Evolutionary conservation across 2,797 vertebrate species (phyloP), one percentile per base, ranked within the genome.

Genomic region (Sparus aurata): DNA sequence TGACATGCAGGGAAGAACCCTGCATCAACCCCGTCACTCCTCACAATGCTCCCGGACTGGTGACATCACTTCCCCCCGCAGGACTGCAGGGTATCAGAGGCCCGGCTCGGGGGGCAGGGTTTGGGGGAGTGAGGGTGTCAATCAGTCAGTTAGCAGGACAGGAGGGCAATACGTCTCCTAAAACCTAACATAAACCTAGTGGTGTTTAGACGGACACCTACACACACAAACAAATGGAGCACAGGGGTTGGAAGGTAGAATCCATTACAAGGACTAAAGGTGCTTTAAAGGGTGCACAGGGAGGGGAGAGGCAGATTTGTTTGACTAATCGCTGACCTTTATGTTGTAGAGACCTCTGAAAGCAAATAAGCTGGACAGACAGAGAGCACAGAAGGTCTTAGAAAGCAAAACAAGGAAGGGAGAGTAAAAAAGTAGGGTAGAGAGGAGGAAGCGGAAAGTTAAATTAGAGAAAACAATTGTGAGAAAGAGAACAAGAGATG

Each of bases 11-110:
- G 52, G 55, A 85, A 68, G 23, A 62, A 71, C 20, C 45, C 38
- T 1, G 70, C 84, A 87, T 87, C 84, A 83, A 85, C 70, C 88
- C 69, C 38, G 23, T 89, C 92, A 89, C 85, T 93, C 89, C 62
- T 76, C 89, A 69, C 85, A 69, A 23, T 16, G 45, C 77, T 84
- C 71, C 74, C 71, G 70, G 84, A 50, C 62, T 12, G 70, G 81
- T 87, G 85, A 89, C 89, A 89, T 89, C 90, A 89, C 84, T 85
- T 87, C 83, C 78, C 34, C 38, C 27, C 0, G 0, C 49, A 69
- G 80, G 76, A 67, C 61, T 70, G 64, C n/a, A 6, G 66, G 55
- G 67, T 77, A 69, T 83, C 38, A 66, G 52, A 64, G 57, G 52
- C 61, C 25, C 18, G 41, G n/a, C 12, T 5, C n/a, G 63, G 65